These are phyloP conservation scores for zebrafish (Danio rerio) DNA, from an alignment of 2,113 vertebrate species.

Conservation along the genomic window DNA sequence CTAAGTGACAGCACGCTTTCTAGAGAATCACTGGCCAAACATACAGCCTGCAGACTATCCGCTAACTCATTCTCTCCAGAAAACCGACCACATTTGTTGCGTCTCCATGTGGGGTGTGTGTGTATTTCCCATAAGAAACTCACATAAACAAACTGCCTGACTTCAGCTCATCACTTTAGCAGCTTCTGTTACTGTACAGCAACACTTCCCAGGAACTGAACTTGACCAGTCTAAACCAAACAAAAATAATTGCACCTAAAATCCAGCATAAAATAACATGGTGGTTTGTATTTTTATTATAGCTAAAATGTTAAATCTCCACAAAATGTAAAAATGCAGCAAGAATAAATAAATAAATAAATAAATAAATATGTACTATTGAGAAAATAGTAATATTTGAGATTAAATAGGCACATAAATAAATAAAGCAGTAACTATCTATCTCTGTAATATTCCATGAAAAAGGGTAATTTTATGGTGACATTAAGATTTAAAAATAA, in stretches of 20 bases:
- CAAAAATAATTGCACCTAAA: no score
- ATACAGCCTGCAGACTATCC: background rate
- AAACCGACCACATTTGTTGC: background rate
- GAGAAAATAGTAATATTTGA: no score
- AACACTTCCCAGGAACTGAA: background rate
- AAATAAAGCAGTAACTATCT: no score
- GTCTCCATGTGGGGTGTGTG: background rate
- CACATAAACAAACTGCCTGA: background rate
- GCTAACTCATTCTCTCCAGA: background rate
- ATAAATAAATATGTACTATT: no score
- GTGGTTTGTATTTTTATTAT: background rate
- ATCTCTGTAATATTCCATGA: background rate
- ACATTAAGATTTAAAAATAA: background rate
- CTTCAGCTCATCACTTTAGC: background rate
- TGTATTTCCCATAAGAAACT: constrained; percentile 24
- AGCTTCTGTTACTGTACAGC: background rate
- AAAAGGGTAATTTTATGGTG: background rate
- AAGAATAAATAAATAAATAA: no score
- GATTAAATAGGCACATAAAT: no score
- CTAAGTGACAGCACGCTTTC: background rate
- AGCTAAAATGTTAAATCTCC: background rate
- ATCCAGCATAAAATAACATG: no score
- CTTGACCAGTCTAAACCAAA: background rate
- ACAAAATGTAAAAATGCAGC: background rate
- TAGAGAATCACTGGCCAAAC: background rate